Evolutionary conservation across 2,888 invertebrate species (phyloP), one percentile per base, ranked within the genome.

Genomic region (Epinotia nisella): DNA sequence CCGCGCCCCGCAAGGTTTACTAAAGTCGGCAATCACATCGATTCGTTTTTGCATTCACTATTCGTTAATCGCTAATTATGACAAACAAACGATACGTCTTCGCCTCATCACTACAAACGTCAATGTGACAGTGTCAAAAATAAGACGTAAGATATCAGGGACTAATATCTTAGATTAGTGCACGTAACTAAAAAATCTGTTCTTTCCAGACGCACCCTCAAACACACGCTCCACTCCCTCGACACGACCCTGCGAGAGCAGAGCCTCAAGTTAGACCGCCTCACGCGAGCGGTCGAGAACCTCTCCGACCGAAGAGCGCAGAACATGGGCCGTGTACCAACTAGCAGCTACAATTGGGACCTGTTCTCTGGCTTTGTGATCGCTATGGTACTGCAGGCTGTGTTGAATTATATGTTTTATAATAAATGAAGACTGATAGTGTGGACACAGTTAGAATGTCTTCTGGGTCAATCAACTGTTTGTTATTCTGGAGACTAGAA

Each of bases 231-330:
- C 0, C 86, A 87, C 19, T 89, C 93, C 29, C 90, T 95, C 10
- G 95, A 94, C 78, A 77, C 86, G 0, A 85, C 94, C 0, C 80
- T 95, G 2, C 88, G 94, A n/a, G 93, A 94, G 0, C 95, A 95
- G 72, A 87, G 93, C 0, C 70, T 84, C 2, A 94, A 94, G 13
- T 85, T 95, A 41, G 91, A 92, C 17, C 78, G 89, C 0, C 78
- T 93, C 0, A 79, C 87, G 0, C 87, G 80, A 24, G 85, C 83
- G 0, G 87, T 93, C 0, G 90, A 91, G 2, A 60, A 78, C 0
- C 74, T 93, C 0, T 78, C 76, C 5, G 88, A 88, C 56, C n/a
- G 77, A 0, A 67, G 80, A 0, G 78, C 74, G 83, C 86, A 0
- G 86, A 85, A 10, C 66, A 74, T 85, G 0, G 86, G 83, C 0